phyloP scores from a whole-genome alignment of 2,888 invertebrate genomes.

The Tenthredo livida region DNA sequence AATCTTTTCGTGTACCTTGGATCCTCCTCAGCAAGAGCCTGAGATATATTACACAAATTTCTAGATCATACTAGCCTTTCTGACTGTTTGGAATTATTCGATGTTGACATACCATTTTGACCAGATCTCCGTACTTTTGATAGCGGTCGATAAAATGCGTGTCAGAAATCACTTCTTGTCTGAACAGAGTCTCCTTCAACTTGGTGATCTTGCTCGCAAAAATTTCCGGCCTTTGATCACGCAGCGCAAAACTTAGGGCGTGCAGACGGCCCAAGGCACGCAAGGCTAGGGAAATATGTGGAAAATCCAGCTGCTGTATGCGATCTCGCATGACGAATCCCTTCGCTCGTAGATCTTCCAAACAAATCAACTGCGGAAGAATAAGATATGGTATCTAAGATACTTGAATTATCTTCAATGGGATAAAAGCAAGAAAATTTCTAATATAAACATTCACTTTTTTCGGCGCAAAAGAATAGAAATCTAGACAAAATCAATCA shows the following conservation, averaged over 20 bases:
- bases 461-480: too few species aligned
- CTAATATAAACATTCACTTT: too few species aligned
- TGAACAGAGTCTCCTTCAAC: conserved; percentile 54
- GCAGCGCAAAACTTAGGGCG: conserved; percentile 62
- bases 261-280: conserved; percentile 61
- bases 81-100: background rate
- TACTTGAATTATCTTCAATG: too few species aligned
- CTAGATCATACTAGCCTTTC: background rate
- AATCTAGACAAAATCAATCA: too few species aligned
- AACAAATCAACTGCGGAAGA: conserved; percentile 57
- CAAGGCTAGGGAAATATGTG: conserved; percentile 58
- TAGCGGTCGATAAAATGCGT: conserved; percentile 38
- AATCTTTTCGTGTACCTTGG: conserved; percentile 58
- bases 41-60: background rate
- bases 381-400: background rate
- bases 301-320: conserved; percentile 59
- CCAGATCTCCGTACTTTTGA: conserved; percentile 10
- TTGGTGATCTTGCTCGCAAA: conserved; percentile 56
- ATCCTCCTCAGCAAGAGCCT: conserved; percentile 56
- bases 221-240: conserved; percentile 57
- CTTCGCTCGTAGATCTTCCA: conserved; percentile 60
- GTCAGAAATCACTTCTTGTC: background rate
- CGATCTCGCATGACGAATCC: conserved; percentile 59
- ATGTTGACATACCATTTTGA: conserved; percentile 48
- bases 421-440: background rate